Evolutionary conservation across 2,888 invertebrate genomes (phyloP).

Genomic region (Oeneis ivallda): DNA sequence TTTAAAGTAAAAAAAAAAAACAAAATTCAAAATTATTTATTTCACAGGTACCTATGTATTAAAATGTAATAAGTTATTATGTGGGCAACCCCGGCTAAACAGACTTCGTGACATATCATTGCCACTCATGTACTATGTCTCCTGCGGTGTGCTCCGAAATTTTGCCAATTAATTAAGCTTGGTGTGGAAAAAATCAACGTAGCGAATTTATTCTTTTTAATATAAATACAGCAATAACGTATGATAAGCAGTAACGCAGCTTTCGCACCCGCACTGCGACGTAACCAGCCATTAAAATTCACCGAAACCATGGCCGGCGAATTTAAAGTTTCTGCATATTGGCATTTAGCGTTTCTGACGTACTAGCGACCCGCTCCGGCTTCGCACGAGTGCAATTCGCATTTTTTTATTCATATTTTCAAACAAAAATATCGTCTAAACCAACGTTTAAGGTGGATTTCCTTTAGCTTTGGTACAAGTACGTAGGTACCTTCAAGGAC

Average conservation of each 20-base stretch:
- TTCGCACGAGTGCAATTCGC: no score
- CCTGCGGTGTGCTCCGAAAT: conserved; percentile 6
- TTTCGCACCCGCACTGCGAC: conserved; percentile 64
- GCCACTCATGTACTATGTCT: not conserved
- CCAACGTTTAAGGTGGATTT: no score
- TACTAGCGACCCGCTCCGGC: no score
- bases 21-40: no score
- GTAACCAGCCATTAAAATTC: conserved; percentile 68
- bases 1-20: no score
- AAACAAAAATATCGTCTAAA: no score
- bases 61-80: no score
- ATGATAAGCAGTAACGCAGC: conserved; percentile 33
- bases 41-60: no score
- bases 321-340: conserved; percentile 60
- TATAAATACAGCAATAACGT: conserved; percentile 25
- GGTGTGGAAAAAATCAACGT: conserved; percentile 20
- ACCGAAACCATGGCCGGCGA: conserved; percentile 60
- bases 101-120: not conserved
- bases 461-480: no score
- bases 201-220: conserved; percentile 31
- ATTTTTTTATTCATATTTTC: no score
- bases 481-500: no score
- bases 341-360: conserved; percentile 49
- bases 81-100: no score
- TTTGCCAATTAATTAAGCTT: conserved; percentile 16